These are phyloP conservation scores for Drosophila imparisetae DNA, from an alignment of 2,888 invertebrate genomes.

Conservation along the genomic window DNA sequence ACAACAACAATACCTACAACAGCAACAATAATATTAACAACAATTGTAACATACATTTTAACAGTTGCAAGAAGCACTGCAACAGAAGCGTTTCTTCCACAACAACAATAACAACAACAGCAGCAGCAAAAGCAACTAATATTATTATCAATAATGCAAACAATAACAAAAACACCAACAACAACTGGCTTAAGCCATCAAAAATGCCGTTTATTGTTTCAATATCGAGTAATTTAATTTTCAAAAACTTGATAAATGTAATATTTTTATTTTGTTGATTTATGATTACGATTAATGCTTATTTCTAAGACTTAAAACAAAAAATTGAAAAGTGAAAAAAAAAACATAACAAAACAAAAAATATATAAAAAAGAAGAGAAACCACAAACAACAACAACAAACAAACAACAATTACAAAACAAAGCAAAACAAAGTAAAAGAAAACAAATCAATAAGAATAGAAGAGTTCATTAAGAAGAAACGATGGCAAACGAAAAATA, in stretches of 20 bases:
- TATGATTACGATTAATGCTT: slow-evolving; percentile 73
- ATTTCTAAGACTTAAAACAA: slow-evolving; percentile 56
- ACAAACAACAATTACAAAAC: slow-evolving; percentile 38
- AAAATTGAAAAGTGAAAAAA: slow-evolving; percentile 34
- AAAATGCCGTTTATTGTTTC: slow-evolving; percentile 62
- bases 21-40: slow-evolving; percentile 45
- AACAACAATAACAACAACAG: slow-evolving; percentile 5
- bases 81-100: slow-evolving; percentile 1
- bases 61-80: slow-evolving; percentile 27
- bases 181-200: slow-evolving; percentile 19
- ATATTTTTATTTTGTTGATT: slow-evolving; percentile 76
- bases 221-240: slow-evolving; percentile 63
- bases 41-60: slow-evolving; percentile 36
- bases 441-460: slow-evolving; percentile 26
- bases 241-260: slow-evolving; percentile 69
- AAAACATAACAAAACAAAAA: slow-evolving; percentile 20
- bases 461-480: slow-evolving; percentile 41
- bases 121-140: slow-evolving; percentile 31
- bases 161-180: slow-evolving; percentile 3
- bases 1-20: slow-evolving; percentile 24
- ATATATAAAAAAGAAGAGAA: slow-evolving; percentile 21
- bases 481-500: slow-evolving; percentile 40
- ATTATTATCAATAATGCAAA: slow-evolving; percentile 10
- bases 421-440: slow-evolving; percentile 19
- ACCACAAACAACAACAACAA: slow-evolving; percentile 19